These are phyloP conservation scores for Regulus satrapa DNA, from an alignment of 2,113 vertebrate species.

Conservation along the genomic window DNA sequence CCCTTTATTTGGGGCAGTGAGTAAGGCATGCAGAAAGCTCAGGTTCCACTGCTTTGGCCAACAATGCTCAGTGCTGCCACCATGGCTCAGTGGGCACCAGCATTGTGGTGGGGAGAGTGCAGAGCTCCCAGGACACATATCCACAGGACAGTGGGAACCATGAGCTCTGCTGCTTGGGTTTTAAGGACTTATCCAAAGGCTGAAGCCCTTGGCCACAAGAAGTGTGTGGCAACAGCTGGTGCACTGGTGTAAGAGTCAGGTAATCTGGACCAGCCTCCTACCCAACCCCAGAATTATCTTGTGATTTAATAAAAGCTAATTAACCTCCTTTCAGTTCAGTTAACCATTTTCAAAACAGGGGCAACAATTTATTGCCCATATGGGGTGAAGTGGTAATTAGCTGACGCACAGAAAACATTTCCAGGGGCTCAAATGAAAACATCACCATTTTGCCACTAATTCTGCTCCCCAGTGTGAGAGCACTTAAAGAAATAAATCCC, in stretches of 20 bases:
- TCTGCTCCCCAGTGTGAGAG: not conserved
- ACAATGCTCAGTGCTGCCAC: not conserved
- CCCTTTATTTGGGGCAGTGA: not conserved
- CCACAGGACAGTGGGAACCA: not conserved
- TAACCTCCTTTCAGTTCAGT: not conserved
- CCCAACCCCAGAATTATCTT: not conserved
- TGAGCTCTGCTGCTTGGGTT: rapidly evolving
- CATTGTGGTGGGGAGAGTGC: rapidly evolving
- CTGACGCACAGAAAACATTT: not conserved
- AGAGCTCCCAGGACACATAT: not conserved
- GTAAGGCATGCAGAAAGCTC: not conserved
- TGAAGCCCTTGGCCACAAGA: not conserved
- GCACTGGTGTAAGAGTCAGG: not conserved
- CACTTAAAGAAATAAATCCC: constrained; percentile 43
- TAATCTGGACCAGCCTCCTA: not conserved
- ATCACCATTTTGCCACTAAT: constrained; percentile 13
- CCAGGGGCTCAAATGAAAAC: constrained; percentile 7
- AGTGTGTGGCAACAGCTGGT: not conserved
- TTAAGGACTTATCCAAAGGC: not conserved
- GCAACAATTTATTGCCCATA: constrained; percentile 4
- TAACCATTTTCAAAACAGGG: constrained; percentile 3
- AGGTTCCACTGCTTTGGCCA: not conserved
- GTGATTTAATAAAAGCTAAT: not conserved
- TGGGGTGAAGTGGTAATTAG: constrained; percentile 13
- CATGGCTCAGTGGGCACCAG: not conserved